A percentile compares a stretch with the other conserved stretches of the same genome.
phyloP scores from a whole-genome alignment of 2,113 vertebrate genomes.

The Rhynchomys soricoides region DNA sequence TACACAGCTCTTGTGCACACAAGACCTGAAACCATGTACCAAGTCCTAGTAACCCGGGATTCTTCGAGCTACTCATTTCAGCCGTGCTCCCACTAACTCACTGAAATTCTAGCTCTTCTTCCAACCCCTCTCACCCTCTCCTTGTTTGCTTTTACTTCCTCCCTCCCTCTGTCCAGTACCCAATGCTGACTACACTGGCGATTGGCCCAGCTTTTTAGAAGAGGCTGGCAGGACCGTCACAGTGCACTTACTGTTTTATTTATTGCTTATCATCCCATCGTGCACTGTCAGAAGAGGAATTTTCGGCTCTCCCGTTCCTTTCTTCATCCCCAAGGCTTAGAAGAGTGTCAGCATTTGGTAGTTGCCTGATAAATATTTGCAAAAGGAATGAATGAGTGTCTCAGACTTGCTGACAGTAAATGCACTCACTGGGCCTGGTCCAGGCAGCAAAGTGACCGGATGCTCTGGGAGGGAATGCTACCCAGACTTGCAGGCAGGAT shows the following conservation, averaged over 20 bases:
- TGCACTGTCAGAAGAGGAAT: not conserved
- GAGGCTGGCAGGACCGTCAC: not conserved
- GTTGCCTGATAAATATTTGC: not conserved
- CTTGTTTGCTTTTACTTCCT: not conserved
- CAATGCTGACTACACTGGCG: not conserved
- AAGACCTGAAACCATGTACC: too few species aligned
- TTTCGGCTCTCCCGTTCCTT: not conserved
- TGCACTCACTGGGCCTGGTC: not conserved
- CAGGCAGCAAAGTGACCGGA: not conserved
- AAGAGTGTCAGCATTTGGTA: not conserved
- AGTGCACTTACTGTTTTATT: not conserved
- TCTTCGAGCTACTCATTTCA: not conserved
- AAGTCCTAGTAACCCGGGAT: not conserved
- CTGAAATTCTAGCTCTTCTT: not conserved
- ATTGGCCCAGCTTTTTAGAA: not conserved
- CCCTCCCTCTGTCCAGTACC: rapidly evolving
- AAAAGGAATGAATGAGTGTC: not conserved
- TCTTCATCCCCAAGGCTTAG: not conserved
- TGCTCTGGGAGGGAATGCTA: not conserved
- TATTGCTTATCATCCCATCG: not conserved
- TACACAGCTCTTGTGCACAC: rapidly evolving
- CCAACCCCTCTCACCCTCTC: not conserved
- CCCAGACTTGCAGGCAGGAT: not conserved
- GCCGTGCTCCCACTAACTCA: too few species aligned
- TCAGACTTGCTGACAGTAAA: not conserved